Evolutionary conservation across 2,888 invertebrate genomes (phyloP).

Genomic region (Yponomeuta evonymella): DNA sequence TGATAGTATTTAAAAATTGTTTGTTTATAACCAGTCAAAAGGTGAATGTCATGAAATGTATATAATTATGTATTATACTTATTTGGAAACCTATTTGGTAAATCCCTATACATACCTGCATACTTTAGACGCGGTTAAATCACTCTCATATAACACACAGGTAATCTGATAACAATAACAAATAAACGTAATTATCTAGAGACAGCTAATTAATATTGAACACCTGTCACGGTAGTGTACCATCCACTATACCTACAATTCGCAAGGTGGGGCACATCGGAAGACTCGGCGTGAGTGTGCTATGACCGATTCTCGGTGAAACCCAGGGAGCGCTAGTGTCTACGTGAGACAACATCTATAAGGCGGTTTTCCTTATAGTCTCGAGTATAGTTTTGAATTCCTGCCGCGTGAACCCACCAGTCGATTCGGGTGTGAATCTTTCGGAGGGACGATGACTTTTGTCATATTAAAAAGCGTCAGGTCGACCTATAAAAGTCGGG

Average conservation of each 20-base stretch:
- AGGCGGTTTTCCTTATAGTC: neutral
- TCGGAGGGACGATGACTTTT: constrained; percentile 10
- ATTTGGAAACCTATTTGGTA: too few species aligned
- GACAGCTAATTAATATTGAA: constrained; percentile 48
- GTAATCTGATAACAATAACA: neutral
- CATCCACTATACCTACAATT: constrained; percentile 20
- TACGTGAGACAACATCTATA: neutral
- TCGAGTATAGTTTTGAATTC: neutral
- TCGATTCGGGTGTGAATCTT: neutral
- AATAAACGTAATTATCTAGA: constrained; percentile 18
- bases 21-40: too few species aligned
- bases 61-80: too few species aligned
- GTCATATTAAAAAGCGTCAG: constrained; percentile 12
- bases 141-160: neutral
- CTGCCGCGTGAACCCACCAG: neutral
- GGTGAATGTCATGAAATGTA: too few species aligned
- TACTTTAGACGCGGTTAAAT: neutral
- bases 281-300: neutral
- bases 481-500: constrained; percentile 66
- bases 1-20: too few species aligned
- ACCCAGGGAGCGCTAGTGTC: neutral
- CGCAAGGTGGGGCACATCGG: constrained; percentile 35
- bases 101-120: too few species aligned
- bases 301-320: neutral
- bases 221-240: constrained; percentile 31